Conservation (phyloP, 2,113 vertebrate genomes). For the Larimichthys crocea region DNA sequence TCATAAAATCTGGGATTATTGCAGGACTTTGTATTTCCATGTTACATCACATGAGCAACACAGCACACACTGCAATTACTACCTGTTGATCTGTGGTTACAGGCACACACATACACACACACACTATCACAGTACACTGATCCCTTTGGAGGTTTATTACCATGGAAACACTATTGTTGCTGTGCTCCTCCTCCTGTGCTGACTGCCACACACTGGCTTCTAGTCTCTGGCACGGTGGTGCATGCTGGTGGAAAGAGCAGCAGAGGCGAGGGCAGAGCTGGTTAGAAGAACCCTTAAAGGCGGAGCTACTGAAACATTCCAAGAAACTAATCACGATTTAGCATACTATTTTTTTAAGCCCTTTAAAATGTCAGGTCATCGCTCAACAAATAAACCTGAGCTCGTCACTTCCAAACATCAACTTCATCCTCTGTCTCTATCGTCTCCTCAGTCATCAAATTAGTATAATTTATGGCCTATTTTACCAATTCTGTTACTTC, state of each 20-base stretch:
- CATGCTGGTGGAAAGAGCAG: background rate
- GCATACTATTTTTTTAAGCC: background rate
- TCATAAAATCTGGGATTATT: background rate
- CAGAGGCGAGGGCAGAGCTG: background rate
- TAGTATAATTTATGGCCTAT: background rate
- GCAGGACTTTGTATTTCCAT: background rate
- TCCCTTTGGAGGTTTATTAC: slow-evolving; percentile 50
- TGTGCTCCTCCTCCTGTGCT: slow-evolving; percentile 9
- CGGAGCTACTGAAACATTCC: background rate
- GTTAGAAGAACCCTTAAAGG: background rate
- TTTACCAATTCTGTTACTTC: background rate
- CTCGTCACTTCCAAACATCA: background rate
- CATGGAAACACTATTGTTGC: slow-evolving; percentile 45
- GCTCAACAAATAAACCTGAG: background rate
- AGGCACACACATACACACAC: slow-evolving; percentile 28
- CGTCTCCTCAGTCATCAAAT: background rate
- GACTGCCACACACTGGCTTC: background rate
- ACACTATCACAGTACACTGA: background rate
- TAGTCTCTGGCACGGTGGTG: background rate
- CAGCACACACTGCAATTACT: slow-evolving; percentile 37
- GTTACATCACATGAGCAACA: slow-evolving; percentile 16
- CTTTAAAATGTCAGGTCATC: background rate
- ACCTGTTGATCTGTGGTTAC: slow-evolving; percentile 27
- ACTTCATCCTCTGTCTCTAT: too few species aligned
- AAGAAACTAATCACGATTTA: background rate